Evolutionary conservation across 2,888 invertebrate genomes (phyloP).

Genomic region (Rhorus exstirpatorius): DNA sequence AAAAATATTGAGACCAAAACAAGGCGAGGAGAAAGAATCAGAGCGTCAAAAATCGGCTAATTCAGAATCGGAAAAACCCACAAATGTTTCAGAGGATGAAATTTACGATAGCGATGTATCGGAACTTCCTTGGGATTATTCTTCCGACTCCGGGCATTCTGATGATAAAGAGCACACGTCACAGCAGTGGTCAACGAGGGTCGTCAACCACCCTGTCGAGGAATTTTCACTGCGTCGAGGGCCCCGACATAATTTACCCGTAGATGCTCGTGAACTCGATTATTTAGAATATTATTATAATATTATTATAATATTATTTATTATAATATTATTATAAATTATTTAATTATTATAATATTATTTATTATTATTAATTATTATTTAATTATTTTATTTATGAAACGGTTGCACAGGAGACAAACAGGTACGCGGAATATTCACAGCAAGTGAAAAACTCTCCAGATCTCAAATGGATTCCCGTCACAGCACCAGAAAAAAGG

Average conservation of each 20-base stretch:
- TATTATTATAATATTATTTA: no score
- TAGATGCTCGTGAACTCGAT: background rate
- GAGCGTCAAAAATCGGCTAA: background rate
- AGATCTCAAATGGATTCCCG: no score
- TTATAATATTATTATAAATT: no score
- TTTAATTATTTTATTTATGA: no score
- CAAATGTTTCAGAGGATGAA: slow-evolving; percentile 5
- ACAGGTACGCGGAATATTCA: no score
- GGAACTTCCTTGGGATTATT: background rate
- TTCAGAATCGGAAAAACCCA: slow-evolving; percentile 5
- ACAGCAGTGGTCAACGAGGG: slow-evolving; percentile 1
- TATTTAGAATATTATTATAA: no score
- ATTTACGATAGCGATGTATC: slow-evolving; percentile 8
- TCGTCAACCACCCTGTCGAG: slow-evolving; percentile 4
- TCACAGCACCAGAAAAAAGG: no score
- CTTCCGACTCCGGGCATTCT: slow-evolving; percentile 5
- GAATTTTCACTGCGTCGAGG: slow-evolving; percentile 8
- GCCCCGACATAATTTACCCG: background rate
- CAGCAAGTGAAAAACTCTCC: no score
- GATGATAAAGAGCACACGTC: slow-evolving; percentile 2
- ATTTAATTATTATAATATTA: no score
- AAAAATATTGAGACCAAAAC: no score
- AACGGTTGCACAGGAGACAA: no score
- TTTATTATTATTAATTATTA: no score
- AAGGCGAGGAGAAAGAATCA: background rate